Conservation (phyloP, 2,888 invertebrate genomes). For the Leucophenga maculata region DNA sequence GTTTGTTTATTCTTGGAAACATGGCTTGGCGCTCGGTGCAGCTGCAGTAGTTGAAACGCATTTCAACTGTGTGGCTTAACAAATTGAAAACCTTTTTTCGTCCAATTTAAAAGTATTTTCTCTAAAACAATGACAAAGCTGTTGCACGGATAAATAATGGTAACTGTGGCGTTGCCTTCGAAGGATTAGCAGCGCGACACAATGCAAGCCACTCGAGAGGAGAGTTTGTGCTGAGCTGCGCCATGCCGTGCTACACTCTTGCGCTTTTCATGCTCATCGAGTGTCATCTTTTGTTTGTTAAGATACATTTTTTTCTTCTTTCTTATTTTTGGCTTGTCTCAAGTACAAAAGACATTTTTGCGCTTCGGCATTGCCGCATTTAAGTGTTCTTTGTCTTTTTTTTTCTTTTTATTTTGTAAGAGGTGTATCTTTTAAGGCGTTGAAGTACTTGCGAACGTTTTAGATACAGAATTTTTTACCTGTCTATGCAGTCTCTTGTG, state of each 20-base stretch:
- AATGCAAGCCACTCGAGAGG: no score
- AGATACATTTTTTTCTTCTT: background rate
- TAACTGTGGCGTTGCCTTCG: background rate
- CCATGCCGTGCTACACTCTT: conserved; percentile 44
- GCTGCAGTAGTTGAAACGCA: conserved; percentile 6
- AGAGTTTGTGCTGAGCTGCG: conserved; percentile 41
- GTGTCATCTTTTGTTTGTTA: conserved; percentile 21
- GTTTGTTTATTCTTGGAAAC: conserved; percentile 4
- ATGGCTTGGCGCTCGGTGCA: conserved; percentile 19
- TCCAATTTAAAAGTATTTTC: conserved; percentile 57
- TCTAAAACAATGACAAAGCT: conserved; percentile 43
- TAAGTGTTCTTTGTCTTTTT: no score
- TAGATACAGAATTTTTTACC: conserved; percentile 1
- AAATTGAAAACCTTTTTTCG: conserved; percentile 18
- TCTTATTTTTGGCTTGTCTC: background rate
- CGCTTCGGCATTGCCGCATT: background rate
- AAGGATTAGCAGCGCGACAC: background rate
- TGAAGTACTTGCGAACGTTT: conserved; percentile 17
- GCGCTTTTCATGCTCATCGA: conserved; percentile 23
- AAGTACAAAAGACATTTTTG: conserved; percentile 21
- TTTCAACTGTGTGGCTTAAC: conserved; percentile 16
- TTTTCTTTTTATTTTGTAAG: no score
- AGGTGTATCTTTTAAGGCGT: conserved; percentile 15
- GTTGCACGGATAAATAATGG: conserved; percentile 1
- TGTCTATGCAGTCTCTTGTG: conserved; percentile 42